Conservation (phyloP, 2,113 vertebrate species). For the Erinaceus europaeus region DNA sequence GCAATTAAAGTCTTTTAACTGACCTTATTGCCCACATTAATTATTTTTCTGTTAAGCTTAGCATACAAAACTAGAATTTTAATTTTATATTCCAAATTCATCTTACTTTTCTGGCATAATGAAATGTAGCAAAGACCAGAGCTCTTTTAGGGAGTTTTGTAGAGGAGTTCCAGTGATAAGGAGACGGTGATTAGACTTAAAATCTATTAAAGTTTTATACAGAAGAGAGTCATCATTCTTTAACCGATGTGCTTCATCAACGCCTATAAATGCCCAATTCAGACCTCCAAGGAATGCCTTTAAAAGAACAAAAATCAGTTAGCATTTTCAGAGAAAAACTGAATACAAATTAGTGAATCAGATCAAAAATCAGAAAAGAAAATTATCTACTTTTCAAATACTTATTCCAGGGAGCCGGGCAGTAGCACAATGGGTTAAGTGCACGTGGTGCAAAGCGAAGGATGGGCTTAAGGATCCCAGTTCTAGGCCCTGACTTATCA, state of each 20-base stretch:
- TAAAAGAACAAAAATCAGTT: constrained; percentile 51
- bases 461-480: too few relatives aligned
- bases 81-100: neutral
- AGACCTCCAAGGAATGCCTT: constrained; percentile 96
- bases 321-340: neutral
- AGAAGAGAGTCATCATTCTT: constrained; percentile 98
- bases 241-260: constrained; percentile 97
- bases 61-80: neutral
- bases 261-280: constrained; percentile 96
- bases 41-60: neutral
- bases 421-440: too few relatives aligned
- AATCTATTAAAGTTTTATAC: constrained; percentile 98
- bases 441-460: too few relatives aligned
- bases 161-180: constrained; percentile 98
- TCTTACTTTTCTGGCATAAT: constrained; percentile 99
- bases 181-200: constrained; percentile 97
- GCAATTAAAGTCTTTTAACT: neutral
- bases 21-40: neutral
- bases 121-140: constrained; percentile 98
- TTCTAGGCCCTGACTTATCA: too few relatives aligned
- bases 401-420: too few relatives aligned
- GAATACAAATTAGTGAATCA: constrained; percentile 4
- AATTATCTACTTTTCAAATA: neutral
- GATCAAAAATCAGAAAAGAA: constrained; percentile 29
- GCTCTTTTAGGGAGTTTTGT: constrained; percentile 98